Evolutionary conservation across 2,113 vertebrate species (phyloP).

Genomic region (Amphiprion ocellaris): DNA sequence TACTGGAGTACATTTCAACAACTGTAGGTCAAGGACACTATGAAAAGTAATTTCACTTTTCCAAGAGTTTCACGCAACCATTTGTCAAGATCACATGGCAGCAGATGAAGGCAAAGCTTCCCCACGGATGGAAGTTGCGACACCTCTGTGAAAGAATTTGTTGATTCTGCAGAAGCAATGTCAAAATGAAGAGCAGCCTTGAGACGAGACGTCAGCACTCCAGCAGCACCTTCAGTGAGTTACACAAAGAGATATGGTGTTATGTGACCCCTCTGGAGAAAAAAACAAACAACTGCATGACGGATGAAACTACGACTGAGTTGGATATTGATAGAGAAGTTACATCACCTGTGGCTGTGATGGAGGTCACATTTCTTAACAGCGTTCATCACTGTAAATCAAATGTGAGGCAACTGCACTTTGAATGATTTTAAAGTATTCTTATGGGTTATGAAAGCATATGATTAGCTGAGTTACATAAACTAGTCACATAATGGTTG

Average conservation of each 20-base stretch:
- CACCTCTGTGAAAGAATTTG: neutral
- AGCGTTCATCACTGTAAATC: neutral
- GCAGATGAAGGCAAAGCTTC: neutral
- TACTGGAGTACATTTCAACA: neutral
- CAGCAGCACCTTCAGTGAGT: neutral
- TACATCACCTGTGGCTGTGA: neutral
- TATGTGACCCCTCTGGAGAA: neutral
- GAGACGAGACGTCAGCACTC: slow-evolving; percentile 50
- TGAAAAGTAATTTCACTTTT: neutral
- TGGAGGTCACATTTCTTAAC: neutral
- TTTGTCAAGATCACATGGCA: too few relatives aligned
- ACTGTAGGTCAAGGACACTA: neutral
- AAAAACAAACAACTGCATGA: slow-evolving; percentile 16
- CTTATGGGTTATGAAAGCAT: too few relatives aligned
- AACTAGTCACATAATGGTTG: too few relatives aligned
- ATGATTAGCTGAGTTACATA: too few relatives aligned
- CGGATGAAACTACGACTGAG: neutral
- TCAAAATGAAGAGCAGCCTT: slow-evolving; percentile 22
- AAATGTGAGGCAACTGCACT: too few relatives aligned
- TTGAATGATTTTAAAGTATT: too few relatives aligned
- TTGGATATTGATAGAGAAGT: neutral
- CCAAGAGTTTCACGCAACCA: neutral
- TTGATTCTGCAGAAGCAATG: slow-evolving; percentile 3
- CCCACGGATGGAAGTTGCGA: neutral
- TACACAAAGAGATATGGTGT: neutral